phyloP scores from a whole-genome alignment of 2,888 invertebrate species.

The Dasysyrphus albostriatus region DNA sequence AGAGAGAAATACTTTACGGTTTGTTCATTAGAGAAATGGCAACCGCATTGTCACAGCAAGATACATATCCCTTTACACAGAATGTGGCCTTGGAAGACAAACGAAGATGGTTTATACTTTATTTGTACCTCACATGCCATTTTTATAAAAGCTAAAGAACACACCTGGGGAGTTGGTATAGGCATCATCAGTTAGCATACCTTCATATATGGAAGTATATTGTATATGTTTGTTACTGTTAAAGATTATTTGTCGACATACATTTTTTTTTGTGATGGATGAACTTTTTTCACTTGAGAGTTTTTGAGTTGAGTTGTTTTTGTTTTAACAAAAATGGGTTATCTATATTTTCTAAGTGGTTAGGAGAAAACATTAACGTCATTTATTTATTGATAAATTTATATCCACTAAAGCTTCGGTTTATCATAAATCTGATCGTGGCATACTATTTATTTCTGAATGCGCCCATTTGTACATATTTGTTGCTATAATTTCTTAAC shows the following conservation, averaged over 20 bases:
- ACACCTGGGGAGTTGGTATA: conserved; percentile 24
- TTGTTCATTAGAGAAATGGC: neutral
- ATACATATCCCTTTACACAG: conserved; percentile 22
- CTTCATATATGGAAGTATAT: conserved; percentile 14
- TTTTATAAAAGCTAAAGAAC: neutral
- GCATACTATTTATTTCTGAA: too few relatives aligned
- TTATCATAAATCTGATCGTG: too few relatives aligned
- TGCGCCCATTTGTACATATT: too few relatives aligned
- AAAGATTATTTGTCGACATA: conserved; percentile 16
- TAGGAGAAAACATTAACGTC: too few relatives aligned
- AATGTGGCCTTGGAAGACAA: conserved; percentile 27
- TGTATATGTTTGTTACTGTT: conserved; percentile 5
- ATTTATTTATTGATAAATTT: too few relatives aligned
- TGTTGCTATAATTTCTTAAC: too few relatives aligned
- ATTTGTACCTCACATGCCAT: conserved; percentile 19
- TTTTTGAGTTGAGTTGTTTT: neutral
- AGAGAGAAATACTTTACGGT: conserved; percentile 43
- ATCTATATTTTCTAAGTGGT: too few relatives aligned
- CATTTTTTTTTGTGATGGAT: conserved; percentile 18
- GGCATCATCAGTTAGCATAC: neutral
- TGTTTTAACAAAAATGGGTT: too few relatives aligned
- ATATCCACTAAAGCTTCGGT: too few relatives aligned
- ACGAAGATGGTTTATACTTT: neutral
- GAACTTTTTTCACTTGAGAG: neutral
- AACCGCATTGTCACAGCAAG: conserved; percentile 17